Base-by-base conservation (phyloP, 2,113 vertebrate genomes). In the Trichechus manatus region DNA sequence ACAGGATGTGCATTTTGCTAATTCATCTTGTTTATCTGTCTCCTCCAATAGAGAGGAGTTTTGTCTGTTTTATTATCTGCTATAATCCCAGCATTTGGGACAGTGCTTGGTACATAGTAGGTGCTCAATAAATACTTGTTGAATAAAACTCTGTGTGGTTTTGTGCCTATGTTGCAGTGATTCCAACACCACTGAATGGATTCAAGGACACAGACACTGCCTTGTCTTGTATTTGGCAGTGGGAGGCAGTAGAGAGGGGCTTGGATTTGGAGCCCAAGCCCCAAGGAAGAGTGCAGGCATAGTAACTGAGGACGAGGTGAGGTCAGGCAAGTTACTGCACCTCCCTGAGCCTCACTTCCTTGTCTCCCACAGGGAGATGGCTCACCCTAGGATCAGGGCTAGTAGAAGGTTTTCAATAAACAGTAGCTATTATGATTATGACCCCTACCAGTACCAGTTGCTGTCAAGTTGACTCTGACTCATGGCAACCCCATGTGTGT, bases 151-250 rank as follows among this genome's bases (percentile, higher is more conserved):
- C 61, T 3, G 36, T 27, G 50, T 70, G 61, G 36, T 31, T 15
- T 53, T 2, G 23, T 15, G 14, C 6, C 42, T 9, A 0, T 5
- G 39, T 27, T 19, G 27, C 27, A 15, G 33, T 19, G 13, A 2
- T 6, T 0, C 6, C 36, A 9, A 3, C 36, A 6, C 15, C 33
- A 23, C 68, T 42, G 27, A 79, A 53, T 39, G 33, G 79, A 29
- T 31, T 84, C 19, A 15, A 47, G 84, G 68, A n/a, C 7, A 8
- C 31, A 10, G 1, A 27, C 25, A 11, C 22, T 29, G 0, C 5
- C 23, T 29, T 33, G 50, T 44, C 56, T 77, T 23, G 10, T 15
- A 9, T 11, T 33, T 2, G 1, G 63, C 50, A 13, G 61, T 47
- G 25, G 39, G 63, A 6, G n/a, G 6, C 39, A 0, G 5, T 9